These are phyloP conservation scores for Lithobates pipiens DNA, from an alignment of 2,797 vertebrate species.

Conservation along the genomic window DNA sequence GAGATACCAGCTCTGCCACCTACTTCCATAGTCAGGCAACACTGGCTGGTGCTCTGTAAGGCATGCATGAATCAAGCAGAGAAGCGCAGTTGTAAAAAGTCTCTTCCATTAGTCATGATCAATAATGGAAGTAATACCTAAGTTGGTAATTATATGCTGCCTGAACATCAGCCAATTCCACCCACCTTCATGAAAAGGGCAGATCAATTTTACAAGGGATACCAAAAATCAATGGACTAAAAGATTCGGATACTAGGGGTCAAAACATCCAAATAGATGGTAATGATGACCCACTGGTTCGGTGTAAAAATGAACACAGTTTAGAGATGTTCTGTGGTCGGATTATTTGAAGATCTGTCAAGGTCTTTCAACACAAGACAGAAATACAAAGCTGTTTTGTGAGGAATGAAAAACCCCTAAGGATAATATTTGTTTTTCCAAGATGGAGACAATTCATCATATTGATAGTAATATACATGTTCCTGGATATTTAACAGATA, in stretches of 20 bases:
- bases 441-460: slow-evolving; percentile 54
- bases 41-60: not conserved
- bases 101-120: slow-evolving; percentile 69
- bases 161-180: slow-evolving; percentile 65
- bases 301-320: slow-evolving; percentile 60
- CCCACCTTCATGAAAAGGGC: slow-evolving; percentile 62
- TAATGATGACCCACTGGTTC: slow-evolving; percentile 64
- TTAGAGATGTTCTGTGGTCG: slow-evolving; percentile 56
- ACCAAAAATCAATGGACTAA: slow-evolving; percentile 66
- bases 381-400: slow-evolving; percentile 61
- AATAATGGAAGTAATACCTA: slow-evolving; percentile 68
- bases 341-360: slow-evolving; percentile 66
- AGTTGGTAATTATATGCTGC: slow-evolving; percentile 71
- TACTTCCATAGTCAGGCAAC: not conserved
- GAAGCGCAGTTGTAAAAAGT: slow-evolving; percentile 64
- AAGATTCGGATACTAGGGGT: slow-evolving; percentile 67
- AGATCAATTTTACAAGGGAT: slow-evolving; percentile 69
- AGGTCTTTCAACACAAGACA: slow-evolving; percentile 63
- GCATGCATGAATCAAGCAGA: slow-evolving; percentile 49
- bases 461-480: slow-evolving; percentile 62
- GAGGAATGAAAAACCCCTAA: slow-evolving; percentile 50
- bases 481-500: slow-evolving; percentile 60
- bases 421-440: slow-evolving; percentile 61
- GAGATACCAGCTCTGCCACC: not conserved
- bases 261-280: slow-evolving; percentile 67